These are phyloP conservation scores for Toxonevra muliebris DNA, from an alignment of 2,888 invertebrate genomes.

Conservation along the genomic window DNA sequence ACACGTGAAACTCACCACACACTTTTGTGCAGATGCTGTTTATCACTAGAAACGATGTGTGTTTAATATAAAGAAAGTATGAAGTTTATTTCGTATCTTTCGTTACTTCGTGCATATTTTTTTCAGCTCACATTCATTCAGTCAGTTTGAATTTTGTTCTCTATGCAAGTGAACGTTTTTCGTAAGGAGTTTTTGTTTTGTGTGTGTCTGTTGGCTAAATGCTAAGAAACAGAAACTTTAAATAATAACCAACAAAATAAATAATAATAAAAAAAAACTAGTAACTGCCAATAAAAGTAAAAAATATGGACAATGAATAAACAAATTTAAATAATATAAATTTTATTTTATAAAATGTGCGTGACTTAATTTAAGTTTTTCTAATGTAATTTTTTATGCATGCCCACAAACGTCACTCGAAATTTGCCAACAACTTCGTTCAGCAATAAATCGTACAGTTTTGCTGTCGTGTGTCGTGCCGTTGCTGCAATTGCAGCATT, in stretches of 20 bases:
- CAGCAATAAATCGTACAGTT: not conserved
- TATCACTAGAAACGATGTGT: no score
- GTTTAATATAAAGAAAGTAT: no score
- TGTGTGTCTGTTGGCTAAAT: not conserved
- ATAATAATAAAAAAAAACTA: not conserved
- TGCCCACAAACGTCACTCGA: conserved; percentile 7
- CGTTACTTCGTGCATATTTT: no score
- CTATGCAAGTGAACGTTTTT: conserved; percentile 22
- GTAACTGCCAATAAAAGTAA: not conserved
- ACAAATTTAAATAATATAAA: not conserved
- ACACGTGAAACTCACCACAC: no score
- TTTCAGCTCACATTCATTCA: no score
- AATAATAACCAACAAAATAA: not conserved
- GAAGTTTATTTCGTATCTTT: no score
- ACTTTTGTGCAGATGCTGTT: no score
- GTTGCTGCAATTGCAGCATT: not conserved
- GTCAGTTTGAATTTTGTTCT: conserved; percentile 30
- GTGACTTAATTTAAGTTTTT: conserved; percentile 11
- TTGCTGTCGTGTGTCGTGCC: not conserved
- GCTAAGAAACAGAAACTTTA: not conserved
- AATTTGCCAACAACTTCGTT: conserved; percentile 15
- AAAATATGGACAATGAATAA: conserved; percentile 10
- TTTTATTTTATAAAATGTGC: conserved; percentile 3
- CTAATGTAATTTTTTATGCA: not conserved
- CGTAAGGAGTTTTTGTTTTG: not conserved